Evolutionary conservation across 2,888 invertebrate genomes (phyloP).

Genomic region (Ochropacha duplaris): DNA sequence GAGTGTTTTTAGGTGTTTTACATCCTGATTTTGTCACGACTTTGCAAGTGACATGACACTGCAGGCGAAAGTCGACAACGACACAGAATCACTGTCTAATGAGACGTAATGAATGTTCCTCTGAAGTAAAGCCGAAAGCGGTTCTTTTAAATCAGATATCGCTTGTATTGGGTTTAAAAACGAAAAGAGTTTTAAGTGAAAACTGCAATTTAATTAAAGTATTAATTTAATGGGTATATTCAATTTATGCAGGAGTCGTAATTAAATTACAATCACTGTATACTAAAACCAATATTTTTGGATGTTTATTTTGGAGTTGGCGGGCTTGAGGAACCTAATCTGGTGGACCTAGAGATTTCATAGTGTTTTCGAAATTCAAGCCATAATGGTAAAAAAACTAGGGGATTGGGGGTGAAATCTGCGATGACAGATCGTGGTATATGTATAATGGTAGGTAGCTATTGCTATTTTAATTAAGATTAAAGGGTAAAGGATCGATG

Average conservation of each 20-base stretch:
- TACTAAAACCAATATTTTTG: background rate
- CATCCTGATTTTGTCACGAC: no score
- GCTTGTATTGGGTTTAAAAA: slow-evolving; percentile 2
- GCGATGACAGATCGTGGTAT: no score
- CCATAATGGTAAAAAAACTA: no score
- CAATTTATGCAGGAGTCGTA: background rate
- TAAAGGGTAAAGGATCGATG: no score
- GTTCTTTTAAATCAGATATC: slow-evolving; percentile 3
- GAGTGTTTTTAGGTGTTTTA: no score
- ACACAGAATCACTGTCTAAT: background rate
- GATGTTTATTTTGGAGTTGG: no score
- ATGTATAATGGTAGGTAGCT: no score
- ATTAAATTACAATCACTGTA: background rate
- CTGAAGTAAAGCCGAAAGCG: background rate
- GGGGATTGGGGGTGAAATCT: no score
- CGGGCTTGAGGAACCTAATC: no score
- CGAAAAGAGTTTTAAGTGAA: background rate
- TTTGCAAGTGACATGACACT: background rate
- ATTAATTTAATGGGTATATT: background rate
- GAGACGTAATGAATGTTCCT: background rate
- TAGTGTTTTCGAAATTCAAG: background rate
- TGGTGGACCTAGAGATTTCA: no score
- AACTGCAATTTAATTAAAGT: background rate
- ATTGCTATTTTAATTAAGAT: no score
- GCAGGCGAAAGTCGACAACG: background rate